Evolutionary conservation across 2,888 invertebrate genomes (phyloP), one percentile per base, ranked within the genome.

Genomic region (Tupiocoris notatus): DNA sequence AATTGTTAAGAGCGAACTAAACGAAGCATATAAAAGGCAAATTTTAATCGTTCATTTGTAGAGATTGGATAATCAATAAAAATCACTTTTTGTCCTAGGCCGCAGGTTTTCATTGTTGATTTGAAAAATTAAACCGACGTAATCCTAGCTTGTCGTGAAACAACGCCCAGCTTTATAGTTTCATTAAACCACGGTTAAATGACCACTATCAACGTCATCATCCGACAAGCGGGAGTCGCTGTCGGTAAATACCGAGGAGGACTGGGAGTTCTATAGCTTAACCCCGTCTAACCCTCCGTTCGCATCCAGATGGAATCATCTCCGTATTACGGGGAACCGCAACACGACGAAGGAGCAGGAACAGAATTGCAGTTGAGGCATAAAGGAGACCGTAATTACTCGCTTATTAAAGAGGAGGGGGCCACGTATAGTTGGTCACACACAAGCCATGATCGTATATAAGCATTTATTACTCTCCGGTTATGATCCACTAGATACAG

Each of bases 391-490:
- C 73, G 73, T 73, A 73, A 73, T 73, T 73, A 73, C 73, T 73
- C 73, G 73, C 61, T 73, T 73, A 73, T 73, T 73, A 73, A 73
- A 62, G 73, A 62, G 73, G 62, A 20, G 62, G 39, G 61, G 39
- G 39, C 39, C 23, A 39, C n/a, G 61, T 39, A n/a, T 39, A 73
- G 73, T 63, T 73, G 73, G 75, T 75, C 75, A 75, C 75, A 75
- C 58, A 58, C 64, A 58, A 73, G 62, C 62, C 73, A 24, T 7
- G 63, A 21, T 64, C 23, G 76, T 76, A 76, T n/a, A 76, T 76
- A 76, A 76, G 68, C 76, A 68, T 76, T 76, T 76, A 76, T 76
- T 76, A 76, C 76, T 22, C 65, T 64, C 68, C 62, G 76, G 67
- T 76, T 76, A 76, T 76, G 76, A 76, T 76, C 62, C 61, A 18